A percentile compares a stretch with the other conserved stretches of the same genome.
These are phyloP conservation scores for Folsomia candida DNA, from an alignment of 2,888 invertebrate species.

Conservation along the genomic window DNA sequence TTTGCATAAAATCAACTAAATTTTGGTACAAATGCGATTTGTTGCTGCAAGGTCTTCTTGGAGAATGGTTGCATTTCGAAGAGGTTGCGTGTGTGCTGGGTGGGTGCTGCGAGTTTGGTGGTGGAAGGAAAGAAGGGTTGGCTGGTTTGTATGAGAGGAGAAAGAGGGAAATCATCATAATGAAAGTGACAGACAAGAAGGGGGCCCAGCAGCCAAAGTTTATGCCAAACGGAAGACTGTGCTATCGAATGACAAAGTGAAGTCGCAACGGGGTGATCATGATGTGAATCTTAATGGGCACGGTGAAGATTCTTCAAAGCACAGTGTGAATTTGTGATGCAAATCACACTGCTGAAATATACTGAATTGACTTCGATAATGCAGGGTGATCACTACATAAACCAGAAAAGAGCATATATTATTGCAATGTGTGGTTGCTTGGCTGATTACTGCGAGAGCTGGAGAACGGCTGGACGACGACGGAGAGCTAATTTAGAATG, in stretches of 20 bases:
- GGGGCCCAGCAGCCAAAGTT: not conserved
- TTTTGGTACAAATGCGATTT: not conserved
- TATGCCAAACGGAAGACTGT: constrained; percentile 2
- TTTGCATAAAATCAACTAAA: constrained; percentile 15
- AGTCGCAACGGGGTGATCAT: constrained; percentile 19
- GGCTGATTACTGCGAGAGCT: too few relatives aligned
- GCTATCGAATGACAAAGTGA: constrained; percentile 33
- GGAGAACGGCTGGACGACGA: too few relatives aligned
- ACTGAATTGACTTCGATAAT: too few relatives aligned
- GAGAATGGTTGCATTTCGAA: not conserved
- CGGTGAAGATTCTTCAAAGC: not conserved
- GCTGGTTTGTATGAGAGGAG: not conserved
- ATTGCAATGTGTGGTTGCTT: too few relatives aligned
- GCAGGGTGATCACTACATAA: too few relatives aligned
- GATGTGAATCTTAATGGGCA: constrained; percentile 36
- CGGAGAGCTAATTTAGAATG: too few relatives aligned
- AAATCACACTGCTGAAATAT: not conserved
- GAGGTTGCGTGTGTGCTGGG: not conserved
- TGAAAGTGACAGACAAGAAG: constrained; percentile 10
- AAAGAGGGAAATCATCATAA: constrained; percentile 16
- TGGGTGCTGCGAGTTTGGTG: not conserved
- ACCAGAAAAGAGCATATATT: too few relatives aligned
- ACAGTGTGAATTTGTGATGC: not conserved
- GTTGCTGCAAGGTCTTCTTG: not conserved
- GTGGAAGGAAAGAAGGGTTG: constrained; percentile 20